Evolutionary conservation across 2,797 vertebrate species (phyloP), one percentile per base, ranked within the genome.

Genomic region (Prionace glauca): DNA sequence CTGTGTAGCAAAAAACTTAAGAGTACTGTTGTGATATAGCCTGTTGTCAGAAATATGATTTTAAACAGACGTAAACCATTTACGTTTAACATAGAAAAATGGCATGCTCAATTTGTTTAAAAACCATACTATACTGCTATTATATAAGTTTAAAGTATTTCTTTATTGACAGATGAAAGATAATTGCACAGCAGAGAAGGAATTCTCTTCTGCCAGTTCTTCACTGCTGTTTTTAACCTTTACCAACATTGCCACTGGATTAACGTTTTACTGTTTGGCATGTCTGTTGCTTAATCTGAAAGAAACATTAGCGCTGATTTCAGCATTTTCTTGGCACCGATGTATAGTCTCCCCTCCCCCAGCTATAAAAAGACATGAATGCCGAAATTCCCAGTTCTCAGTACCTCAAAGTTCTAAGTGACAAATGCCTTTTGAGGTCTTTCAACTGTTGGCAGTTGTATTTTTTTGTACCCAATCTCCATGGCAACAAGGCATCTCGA

Each of bases 381-480:
- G 93, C 93, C 74, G 41, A 72, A 95, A 95, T 95, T 56, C 93
- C 69, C 93, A 94, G 93, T 74, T 71, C 93, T 56, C 93, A 50
- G 93, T 77, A 56, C 93, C 93, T 77, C 71, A 95, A 95, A 95
- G 93, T 95, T 95, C 93, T 95, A 72, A 95, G 93, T 77, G 72
- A 95, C 93, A 95, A 95, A 77, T 95, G 93, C 71, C 71, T 95
- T 95, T 95, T 50, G 93, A 95, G 93, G 93, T 71, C 93, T 95
- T 95, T 95, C 67, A 95, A 95, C 71, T 56, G 93, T 77, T 95
- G 93, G 71, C 93, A 95, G 71, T 95, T 95, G 93, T 77, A 95
- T 95, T 56, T 56, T 87, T 95, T 95, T n/a, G 93, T 77, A 95
- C 45, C 93, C 77, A 72, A 95, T 95, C 36, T 95, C 93, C 93